Evolutionary conservation across 2,797 vertebrate genomes (phyloP), one percentile per base, ranked within the genome.

Genomic region (Scarus forsteni): DNA sequence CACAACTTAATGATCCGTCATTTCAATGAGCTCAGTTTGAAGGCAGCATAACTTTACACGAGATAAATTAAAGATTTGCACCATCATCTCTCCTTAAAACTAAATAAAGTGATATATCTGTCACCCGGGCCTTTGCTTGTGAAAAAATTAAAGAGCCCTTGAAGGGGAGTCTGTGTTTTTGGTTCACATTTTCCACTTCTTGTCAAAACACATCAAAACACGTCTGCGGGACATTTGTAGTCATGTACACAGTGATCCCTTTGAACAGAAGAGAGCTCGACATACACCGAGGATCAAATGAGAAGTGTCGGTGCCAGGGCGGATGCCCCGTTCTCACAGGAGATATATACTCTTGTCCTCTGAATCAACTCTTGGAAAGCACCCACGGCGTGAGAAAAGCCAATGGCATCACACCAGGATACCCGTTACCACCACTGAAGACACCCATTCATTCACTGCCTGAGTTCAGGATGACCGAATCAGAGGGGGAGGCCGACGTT

Each of bases 311-410:
- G 63, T 79, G 74, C 80, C 74, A 75, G 49, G 13, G 10, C 52
- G 62, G 76, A 79, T 74, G 69, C 81, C 71, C 63, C 40, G 65
- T 85, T 79, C 83, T 81, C 77, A 71, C 67, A 70, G 34, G 68
- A 72, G 81, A 88, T 60, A 65, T 62, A 72, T 40, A 46, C 72
- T 40, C 60, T 51, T 68, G 75, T 81, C 71, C 77, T 84, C 79
- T 79, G 75, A 73, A 83, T 85, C 65, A 73, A 73, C 78, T 75
- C 66, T 79, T 84, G 86, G 84, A 87, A 81, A 73, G 66, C 64
- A 69, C 53, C 85, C 69, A 68, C 64, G 13, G 76, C 59, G 18
- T 82, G 65, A 80, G 70, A 81, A 43, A 56, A 73, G 75, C 69
- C 75, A 69, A 74, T 84, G 84, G 86, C 73, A 62, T 61, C 66